These are phyloP conservation scores for Scaptomyza hsui DNA, from an alignment of 1,140 invertebrate genomes.

Conservation along the genomic window DNA sequence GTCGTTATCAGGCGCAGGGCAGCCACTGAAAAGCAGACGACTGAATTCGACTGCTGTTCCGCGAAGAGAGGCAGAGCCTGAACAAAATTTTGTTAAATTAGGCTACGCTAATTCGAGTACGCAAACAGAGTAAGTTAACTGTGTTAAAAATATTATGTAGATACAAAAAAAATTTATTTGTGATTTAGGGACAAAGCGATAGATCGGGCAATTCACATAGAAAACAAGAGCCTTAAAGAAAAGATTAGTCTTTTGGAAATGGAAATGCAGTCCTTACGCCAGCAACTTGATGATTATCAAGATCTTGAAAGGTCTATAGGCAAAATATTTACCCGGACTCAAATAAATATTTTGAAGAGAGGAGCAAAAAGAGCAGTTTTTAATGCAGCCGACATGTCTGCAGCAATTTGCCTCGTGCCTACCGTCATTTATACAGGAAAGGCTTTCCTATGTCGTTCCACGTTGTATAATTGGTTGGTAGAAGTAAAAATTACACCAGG, in stretches of 20 bases:
- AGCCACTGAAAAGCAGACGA: no score
- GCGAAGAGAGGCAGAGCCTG: constrained; percentile 8
- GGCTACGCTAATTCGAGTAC: constrained; percentile 15
- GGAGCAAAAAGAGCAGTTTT: constrained; percentile 20
- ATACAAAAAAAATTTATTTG: constrained; percentile 4
- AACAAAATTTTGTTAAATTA: constrained; percentile 10
- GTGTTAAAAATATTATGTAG: constrained; percentile 9
- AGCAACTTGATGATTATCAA: constrained; percentile 16
- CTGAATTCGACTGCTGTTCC: background rate
- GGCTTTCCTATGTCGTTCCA: constrained; percentile 36
- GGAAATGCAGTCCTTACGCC: background rate
- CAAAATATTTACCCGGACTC: constrained; percentile 21
- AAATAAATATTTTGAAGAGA: constrained; percentile 29
- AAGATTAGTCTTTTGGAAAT: constrained; percentile 6
- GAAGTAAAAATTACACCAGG: constrained; percentile 29
- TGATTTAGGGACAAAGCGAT: constrained; percentile 1
- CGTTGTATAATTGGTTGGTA: no score
- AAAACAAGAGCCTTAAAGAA: no score
- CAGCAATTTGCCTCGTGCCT: constrained; percentile 32
- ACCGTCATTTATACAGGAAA: constrained; percentile 15
- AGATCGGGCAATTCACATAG: no score
- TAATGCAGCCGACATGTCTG: constrained; percentile 23
- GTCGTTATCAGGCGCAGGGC: no score
- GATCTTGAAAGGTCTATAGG: no score
- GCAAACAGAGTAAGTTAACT: constrained; percentile 23